Conservation (phyloP, 2,797 vertebrate genomes). For the Manis crassicaudata region DNA sequence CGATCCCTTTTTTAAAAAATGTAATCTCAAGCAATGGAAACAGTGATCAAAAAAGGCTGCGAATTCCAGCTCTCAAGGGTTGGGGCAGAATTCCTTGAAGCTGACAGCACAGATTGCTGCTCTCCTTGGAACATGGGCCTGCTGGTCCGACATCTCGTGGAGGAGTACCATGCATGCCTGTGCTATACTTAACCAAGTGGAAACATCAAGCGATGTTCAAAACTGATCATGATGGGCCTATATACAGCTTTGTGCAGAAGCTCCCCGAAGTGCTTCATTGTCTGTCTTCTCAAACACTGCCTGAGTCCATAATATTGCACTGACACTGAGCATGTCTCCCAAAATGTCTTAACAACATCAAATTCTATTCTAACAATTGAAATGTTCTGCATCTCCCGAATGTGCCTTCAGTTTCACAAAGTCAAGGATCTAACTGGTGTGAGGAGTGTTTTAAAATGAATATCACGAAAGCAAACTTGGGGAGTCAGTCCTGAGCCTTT, state of each 20-base stretch:
- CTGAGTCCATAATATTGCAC: constrained; percentile 42
- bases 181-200: constrained; percentile 46
- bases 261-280: constrained; percentile 53
- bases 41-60: background rate
- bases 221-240: constrained; percentile 50
- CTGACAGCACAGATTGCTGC: constrained; percentile 38
- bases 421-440: background rate
- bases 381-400: constrained; percentile 15
- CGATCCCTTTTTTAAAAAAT: background rate
- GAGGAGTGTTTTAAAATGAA: background rate
- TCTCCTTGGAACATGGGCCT: constrained; percentile 43
- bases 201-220: constrained; percentile 56
- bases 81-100: background rate
- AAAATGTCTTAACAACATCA: background rate
- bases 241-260: constrained; percentile 32
- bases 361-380: background rate
- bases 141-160: constrained; percentile 52
- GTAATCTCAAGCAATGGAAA: background rate
- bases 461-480: background rate
- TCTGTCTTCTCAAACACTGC: constrained; percentile 54
- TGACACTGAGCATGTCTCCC: background rate
- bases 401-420: constrained; percentile 60
- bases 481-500: background rate
- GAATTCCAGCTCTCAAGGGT: background rate
- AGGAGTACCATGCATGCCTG: background rate